These are phyloP conservation scores for Dryoscopus gambensis DNA, from an alignment of 2,113 vertebrate genomes.

Conservation along the genomic window DNA sequence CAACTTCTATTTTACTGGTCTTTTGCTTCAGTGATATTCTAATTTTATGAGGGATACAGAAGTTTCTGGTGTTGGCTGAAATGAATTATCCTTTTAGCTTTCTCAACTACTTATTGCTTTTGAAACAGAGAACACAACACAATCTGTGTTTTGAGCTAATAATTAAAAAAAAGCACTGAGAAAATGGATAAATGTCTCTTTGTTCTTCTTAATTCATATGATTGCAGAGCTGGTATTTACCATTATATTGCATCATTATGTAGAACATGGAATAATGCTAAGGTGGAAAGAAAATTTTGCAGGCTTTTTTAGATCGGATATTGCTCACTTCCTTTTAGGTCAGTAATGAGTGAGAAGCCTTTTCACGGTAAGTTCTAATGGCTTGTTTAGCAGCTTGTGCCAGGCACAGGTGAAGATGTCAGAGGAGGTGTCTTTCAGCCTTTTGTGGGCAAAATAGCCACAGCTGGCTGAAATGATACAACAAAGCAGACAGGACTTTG, in stretches of 20 bases:
- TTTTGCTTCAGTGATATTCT: background rate
- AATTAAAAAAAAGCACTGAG: background rate
- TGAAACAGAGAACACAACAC: background rate
- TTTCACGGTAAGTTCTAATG: background rate
- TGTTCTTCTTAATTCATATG: background rate
- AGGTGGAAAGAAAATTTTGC: background rate
- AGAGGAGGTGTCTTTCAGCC: background rate
- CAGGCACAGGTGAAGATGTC: background rate
- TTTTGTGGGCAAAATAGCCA: background rate
- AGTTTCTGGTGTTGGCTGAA: background rate
- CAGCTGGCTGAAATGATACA: background rate
- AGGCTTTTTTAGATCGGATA: background rate
- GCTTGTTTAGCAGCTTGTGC: background rate
- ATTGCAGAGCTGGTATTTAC: background rate
- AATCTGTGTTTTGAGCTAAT: background rate
- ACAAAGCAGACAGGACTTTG: background rate
- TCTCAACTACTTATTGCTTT: background rate
- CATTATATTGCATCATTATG: background rate
- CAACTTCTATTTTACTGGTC: background rate
- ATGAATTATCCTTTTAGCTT: background rate
- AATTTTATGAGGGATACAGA: background rate
- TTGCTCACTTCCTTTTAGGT: background rate
- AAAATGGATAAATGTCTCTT: background rate
- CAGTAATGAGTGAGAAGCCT: background rate
- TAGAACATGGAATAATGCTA: background rate